phyloP scores from a whole-genome alignment of 2,888 invertebrate species.

The Reticulitermes lucifugus region DNA sequence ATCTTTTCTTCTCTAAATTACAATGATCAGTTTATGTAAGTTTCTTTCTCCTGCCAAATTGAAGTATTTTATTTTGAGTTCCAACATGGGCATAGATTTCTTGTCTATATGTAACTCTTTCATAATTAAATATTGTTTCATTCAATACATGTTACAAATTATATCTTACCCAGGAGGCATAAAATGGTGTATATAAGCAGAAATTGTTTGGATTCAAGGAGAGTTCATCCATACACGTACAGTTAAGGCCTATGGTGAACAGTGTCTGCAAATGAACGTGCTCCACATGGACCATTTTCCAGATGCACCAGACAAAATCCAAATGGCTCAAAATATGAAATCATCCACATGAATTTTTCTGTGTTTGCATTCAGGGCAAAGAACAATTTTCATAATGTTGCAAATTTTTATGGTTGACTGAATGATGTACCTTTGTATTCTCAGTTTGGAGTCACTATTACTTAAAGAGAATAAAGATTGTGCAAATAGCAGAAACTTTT shows the following conservation, averaged over 20 bases:
- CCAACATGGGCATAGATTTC: background rate
- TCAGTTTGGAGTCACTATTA: background rate
- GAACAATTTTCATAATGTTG: background rate
- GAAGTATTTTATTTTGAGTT: background rate
- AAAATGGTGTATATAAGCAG: background rate
- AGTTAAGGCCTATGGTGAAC: background rate
- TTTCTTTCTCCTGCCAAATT: background rate
- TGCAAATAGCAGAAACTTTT: background rate
- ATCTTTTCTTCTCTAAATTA: conserved; percentile 3
- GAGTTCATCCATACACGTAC: background rate
- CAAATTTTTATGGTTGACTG: background rate
- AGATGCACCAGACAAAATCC: background rate
- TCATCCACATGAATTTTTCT: background rate
- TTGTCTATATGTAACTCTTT: background rate
- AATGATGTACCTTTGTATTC: background rate
- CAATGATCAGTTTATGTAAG: background rate
- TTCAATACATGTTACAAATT: background rate
- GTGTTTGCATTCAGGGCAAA: background rate
- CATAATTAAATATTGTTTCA: background rate
- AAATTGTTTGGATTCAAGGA: conserved; percentile 5
- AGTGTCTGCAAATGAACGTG: background rate
- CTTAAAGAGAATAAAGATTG: background rate
- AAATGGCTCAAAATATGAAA: background rate
- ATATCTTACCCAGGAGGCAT: background rate
- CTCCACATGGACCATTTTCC: background rate